Conservation (phyloP, 2,113 vertebrate genomes). For the Oncorhynchus tshawytscha region DNA sequence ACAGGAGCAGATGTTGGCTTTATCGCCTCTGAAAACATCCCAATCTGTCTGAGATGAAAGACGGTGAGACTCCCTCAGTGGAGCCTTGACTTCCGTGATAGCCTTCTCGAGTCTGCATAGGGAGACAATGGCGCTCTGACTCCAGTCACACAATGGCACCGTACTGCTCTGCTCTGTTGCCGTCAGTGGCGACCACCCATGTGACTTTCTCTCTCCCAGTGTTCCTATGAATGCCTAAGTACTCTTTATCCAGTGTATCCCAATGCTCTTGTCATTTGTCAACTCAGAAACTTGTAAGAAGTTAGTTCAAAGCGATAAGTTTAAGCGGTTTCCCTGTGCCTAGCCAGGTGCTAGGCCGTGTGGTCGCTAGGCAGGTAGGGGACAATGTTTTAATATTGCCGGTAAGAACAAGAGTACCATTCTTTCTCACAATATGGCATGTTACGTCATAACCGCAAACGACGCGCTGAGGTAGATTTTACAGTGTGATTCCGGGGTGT, state of each 20-base stretch:
- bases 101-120: slow-evolving; percentile 12
- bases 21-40: slow-evolving; percentile 58
- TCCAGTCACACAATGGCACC: neutral
- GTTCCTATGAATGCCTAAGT: neutral
- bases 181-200: too few species aligned
- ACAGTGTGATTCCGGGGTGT: slow-evolving; percentile 6
- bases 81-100: slow-evolving; percentile 12
- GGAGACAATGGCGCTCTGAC: too few species aligned
- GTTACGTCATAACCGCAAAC: slow-evolving; percentile 10
- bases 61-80: slow-evolving; percentile 23
- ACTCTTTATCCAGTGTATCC: neutral
- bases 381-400: neutral
- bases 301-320: neutral
- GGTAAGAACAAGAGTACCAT: neutral
- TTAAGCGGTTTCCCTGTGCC: neutral
- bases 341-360: neutral
- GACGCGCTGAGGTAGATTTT: slow-evolving; percentile 7
- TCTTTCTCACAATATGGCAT: neutral
- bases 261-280: neutral
- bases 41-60: slow-evolving; percentile 60
- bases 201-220: too few species aligned
- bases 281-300: neutral
- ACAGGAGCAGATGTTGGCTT: slow-evolving; percentile 66
- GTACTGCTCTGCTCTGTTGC: slow-evolving; percentile 1
- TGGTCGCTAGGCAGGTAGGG: neutral